Percentiles rank a stretch among this genome's conserved stretches.
Evolutionary conservation across 2,888 invertebrate species (phyloP).

Genomic region (Arge pagana): DNA sequence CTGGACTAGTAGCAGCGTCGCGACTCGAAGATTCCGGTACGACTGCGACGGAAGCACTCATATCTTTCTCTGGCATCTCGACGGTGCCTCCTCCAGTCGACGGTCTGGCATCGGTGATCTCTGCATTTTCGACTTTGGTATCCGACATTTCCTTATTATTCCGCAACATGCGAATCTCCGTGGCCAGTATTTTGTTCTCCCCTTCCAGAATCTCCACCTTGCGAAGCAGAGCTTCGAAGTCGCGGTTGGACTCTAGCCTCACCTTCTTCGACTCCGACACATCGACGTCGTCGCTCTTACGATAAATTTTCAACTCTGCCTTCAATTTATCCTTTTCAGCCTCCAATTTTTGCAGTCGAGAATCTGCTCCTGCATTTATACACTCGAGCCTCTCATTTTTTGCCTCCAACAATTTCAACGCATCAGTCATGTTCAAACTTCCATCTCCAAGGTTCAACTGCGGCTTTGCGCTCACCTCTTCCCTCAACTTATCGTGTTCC

Average conservation of each 20-base stretch:
- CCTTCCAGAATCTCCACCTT: conserved; percentile 48
- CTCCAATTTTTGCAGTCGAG: conserved; percentile 37
- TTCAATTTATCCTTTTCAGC: conserved; percentile 34
- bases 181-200: conserved; percentile 47
- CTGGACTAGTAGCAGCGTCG: conserved; percentile 60
- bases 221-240: conserved; percentile 30
- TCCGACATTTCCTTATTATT: conserved; percentile 44
- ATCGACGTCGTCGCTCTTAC: conserved; percentile 46
- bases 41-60: conserved; percentile 63
- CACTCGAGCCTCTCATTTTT: conserved; percentile 32
- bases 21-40: conserved; percentile 53
- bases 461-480: conserved; percentile 40
- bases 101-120: conserved; percentile 59
- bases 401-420: conserved; percentile 31
- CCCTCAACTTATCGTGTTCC: conserved; percentile 37
- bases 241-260: conserved; percentile 42
- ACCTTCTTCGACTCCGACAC: conserved; percentile 55
- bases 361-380: background rate
- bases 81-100: conserved; percentile 27
- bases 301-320: conserved; percentile 34
- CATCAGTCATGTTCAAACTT: conserved; percentile 33
- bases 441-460: conserved; percentile 43
- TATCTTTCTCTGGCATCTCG: conserved; percentile 54
- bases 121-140: conserved; percentile 58
- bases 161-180: conserved; percentile 41